Evolutionary conservation across 2,888 invertebrate genomes (phyloP).

Genomic region (Cryptocephalus primarius): DNA sequence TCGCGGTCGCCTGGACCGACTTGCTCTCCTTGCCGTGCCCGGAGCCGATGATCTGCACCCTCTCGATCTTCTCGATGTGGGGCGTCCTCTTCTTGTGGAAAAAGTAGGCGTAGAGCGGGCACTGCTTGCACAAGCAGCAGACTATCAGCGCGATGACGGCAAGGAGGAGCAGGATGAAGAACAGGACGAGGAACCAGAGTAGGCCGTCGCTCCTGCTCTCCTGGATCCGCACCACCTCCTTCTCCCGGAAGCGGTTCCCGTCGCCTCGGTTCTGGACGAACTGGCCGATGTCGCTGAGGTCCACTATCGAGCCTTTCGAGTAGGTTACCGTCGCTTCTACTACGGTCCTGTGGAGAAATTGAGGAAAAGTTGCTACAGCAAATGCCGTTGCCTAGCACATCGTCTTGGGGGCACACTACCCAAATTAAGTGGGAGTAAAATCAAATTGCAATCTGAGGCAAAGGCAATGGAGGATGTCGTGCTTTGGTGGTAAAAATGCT

Average conservation of each 20-base stretch:
- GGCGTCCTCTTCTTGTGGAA: slow-evolving; percentile 65
- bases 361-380: slow-evolving; percentile 2
- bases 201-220: slow-evolving; percentile 45
- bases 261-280: slow-evolving; percentile 33
- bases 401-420: no score
- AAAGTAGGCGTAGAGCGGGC: slow-evolving; percentile 70
- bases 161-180: slow-evolving; percentile 63
- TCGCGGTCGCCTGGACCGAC: slow-evolving; percentile 56
- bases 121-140: slow-evolving; percentile 77
- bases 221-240: slow-evolving; percentile 13
- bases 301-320: slow-evolving; percentile 53
- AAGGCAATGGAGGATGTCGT: no score
- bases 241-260: slow-evolving; percentile 8
- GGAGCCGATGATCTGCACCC: slow-evolving; percentile 43
- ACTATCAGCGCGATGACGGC: slow-evolving; percentile 61
- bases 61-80: slow-evolving; percentile 44
- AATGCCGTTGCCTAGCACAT: no score
- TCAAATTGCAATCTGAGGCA: no score
- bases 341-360: slow-evolving; percentile 47
- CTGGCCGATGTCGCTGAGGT: slow-evolving; percentile 60
- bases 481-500: no score
- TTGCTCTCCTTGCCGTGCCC: slow-evolving; percentile 51
- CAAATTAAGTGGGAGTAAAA: no score
- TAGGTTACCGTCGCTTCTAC: slow-evolving; percentile 61
- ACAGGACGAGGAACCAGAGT: slow-evolving; percentile 63